Conservation (phyloP, 1,140 invertebrate genomes). For the Apolygus lucorum region DNA sequence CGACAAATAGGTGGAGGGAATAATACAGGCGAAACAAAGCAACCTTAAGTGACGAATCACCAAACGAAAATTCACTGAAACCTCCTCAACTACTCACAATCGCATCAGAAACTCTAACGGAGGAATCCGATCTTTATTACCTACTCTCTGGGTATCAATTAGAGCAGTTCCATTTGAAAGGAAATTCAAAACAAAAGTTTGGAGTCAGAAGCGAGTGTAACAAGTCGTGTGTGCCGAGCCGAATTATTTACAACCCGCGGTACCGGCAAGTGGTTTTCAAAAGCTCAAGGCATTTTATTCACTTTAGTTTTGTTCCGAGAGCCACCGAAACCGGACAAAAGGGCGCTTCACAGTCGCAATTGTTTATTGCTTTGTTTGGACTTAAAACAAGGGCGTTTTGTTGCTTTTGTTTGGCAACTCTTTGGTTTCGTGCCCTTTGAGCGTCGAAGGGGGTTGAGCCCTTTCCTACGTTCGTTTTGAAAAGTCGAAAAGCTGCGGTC, state of each 20-base stretch:
- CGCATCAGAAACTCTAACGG: too few species aligned
- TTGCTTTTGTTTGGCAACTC: constrained; percentile 12
- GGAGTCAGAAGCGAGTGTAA: neutral
- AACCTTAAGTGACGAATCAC: too few species aligned
- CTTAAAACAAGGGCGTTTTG: constrained; percentile 6
- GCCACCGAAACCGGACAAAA: neutral
- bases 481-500: neutral
- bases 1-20: too few species aligned
- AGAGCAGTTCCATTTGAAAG: neutral
- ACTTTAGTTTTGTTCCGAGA: constrained; percentile 4
- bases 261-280: neutral
- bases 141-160: neutral
- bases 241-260: constrained; percentile 1
- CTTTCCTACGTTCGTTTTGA: neutral
- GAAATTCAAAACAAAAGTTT: constrained; percentile 18
- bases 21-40: too few species aligned
- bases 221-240: neutral
- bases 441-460: too few species aligned
- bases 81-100: too few species aligned
- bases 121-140: neutral
- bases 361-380: constrained; percentile 18
- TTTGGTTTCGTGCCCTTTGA: neutral
- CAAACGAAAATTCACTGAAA: too few species aligned
- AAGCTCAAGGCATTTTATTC: constrained; percentile 10
- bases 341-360: constrained; percentile 5